These are phyloP conservation scores for Bucorvus abyssinicus DNA, from an alignment of 2,797 vertebrate species.

Conservation along the genomic window DNA sequence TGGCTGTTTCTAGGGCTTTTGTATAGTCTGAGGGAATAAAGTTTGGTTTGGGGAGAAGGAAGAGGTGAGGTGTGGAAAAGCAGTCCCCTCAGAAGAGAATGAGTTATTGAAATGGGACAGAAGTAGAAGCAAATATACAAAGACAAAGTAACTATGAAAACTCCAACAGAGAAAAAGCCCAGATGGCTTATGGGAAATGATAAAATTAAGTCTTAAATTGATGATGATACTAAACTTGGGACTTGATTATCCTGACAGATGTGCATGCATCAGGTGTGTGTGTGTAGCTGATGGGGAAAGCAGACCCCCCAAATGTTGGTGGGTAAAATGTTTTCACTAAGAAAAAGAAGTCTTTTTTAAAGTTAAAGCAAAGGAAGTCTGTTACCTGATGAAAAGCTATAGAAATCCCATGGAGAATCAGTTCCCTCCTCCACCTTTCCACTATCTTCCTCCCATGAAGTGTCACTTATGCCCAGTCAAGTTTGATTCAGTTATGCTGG, in stretches of 20 bases:
- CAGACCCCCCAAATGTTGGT: not conserved
- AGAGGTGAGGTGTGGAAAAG: not conserved
- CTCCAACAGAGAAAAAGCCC: conserved; percentile 19
- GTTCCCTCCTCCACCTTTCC: not conserved
- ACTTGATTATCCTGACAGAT: conserved; percentile 62
- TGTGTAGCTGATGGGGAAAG: not conserved
- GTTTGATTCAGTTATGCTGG: not conserved
- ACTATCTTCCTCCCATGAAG: not conserved
- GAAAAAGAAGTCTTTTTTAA: not conserved
- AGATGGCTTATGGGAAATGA: conserved; percentile 54
- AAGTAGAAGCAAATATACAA: not conserved
- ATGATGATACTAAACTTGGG: conserved; percentile 52
- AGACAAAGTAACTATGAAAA: conserved; percentile 11
- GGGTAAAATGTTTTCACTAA: not conserved
- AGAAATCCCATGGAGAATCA: not conserved
- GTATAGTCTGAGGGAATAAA: not conserved
- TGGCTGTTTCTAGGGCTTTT: not conserved
- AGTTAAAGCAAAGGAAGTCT: not conserved
- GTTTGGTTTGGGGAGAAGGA: not conserved
- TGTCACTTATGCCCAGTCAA: not conserved
- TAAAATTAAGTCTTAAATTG: conserved; percentile 63
- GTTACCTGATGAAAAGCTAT: not conserved
- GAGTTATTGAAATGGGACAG: not conserved
- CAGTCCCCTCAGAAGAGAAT: not conserved
- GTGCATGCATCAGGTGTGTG: not conserved